Evolutionary conservation across 2,797 vertebrate species (phyloP), one percentile per base, ranked within the genome.

Genomic region (Gallinago stenura): DNA sequence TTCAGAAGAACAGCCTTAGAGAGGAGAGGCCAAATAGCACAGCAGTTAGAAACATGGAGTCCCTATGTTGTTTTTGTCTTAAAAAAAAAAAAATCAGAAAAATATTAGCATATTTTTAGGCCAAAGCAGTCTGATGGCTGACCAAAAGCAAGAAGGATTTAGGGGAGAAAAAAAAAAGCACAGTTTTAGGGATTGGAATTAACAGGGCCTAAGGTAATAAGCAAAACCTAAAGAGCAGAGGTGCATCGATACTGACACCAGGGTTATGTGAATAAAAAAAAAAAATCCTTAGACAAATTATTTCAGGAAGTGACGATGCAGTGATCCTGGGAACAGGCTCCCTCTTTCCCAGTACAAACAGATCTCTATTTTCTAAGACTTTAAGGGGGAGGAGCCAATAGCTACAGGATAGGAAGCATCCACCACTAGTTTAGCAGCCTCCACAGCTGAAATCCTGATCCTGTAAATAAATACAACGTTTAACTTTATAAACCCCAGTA

Each of bases 311-410:
- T 96, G 95, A 97, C 54, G 70, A 86, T 7, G 31, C 88, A 69
- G 85, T 43, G 94, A 96, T 82, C 94, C 93, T 94, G 94, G 93
- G 83, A 96, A 96, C 66, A 82, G 80, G 86, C 92, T 96, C 90
- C 86, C 81, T 91, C 96, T 71, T 84, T 90, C 83, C 85, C 92
- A 72, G 65, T 28, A 87, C 86, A 93, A 94, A 91, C 76, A 91
- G 46, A 95, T 83, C 87, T 91, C 89, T 97, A 78, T 95, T 95
- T 95, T 93, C 89, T 90, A 91, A 94, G 94, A 95, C 92, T 97
- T 92, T 78, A 91, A 91, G 89, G 70, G 87, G 96, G 93, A 93
- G 96, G 94, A 96, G 93, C 93, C 83, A 91, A 48, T 1, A 53
- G 70, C 93, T 64, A 45, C 70, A 79, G 90, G n/a, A 81, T 58